Evolutionary conservation across 1,140 invertebrate species (phyloP).

Genomic region (Pseudomyrmex gracilis): DNA sequence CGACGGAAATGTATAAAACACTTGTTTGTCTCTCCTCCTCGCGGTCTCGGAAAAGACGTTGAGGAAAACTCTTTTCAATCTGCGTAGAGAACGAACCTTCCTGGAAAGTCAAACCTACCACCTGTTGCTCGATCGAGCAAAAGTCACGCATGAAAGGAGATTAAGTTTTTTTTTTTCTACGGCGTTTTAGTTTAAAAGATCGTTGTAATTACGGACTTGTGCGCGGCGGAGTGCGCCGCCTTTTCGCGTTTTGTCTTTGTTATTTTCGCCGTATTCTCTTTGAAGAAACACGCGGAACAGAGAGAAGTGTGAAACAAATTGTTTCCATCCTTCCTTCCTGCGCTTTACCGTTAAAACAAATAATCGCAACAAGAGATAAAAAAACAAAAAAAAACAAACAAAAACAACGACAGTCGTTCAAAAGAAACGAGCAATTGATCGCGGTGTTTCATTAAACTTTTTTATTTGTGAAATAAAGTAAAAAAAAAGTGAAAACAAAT

Average conservation of each 20-base stretch:
- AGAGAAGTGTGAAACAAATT: too few relatives aligned
- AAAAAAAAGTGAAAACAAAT: neutral
- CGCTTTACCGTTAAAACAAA: too few relatives aligned
- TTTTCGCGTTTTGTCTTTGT: neutral
- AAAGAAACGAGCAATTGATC: neutral
- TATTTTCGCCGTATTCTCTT: neutral
- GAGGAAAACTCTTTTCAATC: constrained; percentile 39
- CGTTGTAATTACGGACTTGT: neutral
- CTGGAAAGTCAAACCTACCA: constrained; percentile 66
- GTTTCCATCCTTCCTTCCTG: too few relatives aligned
- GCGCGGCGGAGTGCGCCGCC: too few relatives aligned
- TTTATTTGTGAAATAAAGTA: neutral
- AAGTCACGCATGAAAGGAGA: constrained; percentile 73
- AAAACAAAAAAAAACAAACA: too few relatives aligned
- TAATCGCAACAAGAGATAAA: too few relatives aligned
- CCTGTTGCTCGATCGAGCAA: constrained; percentile 72
- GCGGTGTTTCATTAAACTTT: neutral
- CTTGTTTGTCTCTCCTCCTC: neutral
- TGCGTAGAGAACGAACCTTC: constrained; percentile 36
- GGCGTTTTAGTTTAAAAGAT: constrained; percentile 27
- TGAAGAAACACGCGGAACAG: too few relatives aligned
- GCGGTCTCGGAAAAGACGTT: constrained; percentile 11
- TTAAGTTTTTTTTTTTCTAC: constrained; percentile 50
- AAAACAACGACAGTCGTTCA: too few relatives aligned
- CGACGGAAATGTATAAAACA: neutral